These are phyloP conservation scores for Scophthalmus maximus DNA, from an alignment of 2,113 vertebrate genomes.

Conservation along the genomic window DNA sequence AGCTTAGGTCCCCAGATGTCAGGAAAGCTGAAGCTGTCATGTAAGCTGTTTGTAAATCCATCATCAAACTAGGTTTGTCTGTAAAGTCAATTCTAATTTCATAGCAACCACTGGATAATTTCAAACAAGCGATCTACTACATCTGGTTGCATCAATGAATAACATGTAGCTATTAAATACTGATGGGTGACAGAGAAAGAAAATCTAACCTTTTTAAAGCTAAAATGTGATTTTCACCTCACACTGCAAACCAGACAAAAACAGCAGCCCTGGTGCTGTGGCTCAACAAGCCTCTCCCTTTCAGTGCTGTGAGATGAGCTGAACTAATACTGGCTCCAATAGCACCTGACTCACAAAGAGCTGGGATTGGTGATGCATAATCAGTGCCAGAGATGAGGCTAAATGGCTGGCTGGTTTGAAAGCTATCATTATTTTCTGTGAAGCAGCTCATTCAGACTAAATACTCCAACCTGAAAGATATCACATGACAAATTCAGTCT, in stretches of 20 bases:
- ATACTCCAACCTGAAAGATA: background rate
- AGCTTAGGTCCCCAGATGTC: no score
- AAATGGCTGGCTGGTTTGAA: background rate
- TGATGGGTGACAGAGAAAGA: background rate
- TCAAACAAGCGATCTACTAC: background rate
- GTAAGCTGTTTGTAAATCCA: no score
- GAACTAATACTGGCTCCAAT: slow-evolving; percentile 6
- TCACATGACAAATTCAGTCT: background rate
- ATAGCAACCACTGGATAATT: no score
- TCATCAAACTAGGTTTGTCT: no score
- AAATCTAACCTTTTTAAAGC: background rate
- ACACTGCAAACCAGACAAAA: background rate
- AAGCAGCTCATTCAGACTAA: background rate
- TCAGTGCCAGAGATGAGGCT: background rate
- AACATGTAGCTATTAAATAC: background rate
- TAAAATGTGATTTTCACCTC: background rate
- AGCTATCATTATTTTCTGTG: background rate
- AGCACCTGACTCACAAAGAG: slow-evolving; percentile 26
- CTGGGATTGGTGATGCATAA: slow-evolving; percentile 15
- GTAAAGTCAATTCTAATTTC: no score
- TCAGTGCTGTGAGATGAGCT: slow-evolving; percentile 4
- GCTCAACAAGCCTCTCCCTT: background rate
- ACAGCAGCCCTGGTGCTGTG: background rate
- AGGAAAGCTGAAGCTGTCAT: no score
- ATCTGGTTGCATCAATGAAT: background rate